A percentile compares a stretch with the other conserved stretches of the same genome.
Evolutionary conservation across 2,888 invertebrate species (phyloP).

Genomic region (Agrotis puta): DNA sequence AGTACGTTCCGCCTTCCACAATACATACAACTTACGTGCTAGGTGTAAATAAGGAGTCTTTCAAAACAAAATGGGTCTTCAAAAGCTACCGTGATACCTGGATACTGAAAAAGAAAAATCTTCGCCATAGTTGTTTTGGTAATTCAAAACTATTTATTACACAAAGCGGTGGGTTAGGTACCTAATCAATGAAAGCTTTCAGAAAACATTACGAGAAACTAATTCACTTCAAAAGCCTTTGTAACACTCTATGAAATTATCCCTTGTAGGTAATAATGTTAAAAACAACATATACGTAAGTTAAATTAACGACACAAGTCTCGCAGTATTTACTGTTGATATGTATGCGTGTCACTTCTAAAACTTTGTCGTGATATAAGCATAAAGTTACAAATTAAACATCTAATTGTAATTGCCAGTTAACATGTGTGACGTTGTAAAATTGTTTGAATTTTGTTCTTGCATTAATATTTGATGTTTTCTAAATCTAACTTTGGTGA

Average conservation of each 20-base stretch:
- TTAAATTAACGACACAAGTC: constrained; percentile 52
- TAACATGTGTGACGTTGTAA: constrained; percentile 39
- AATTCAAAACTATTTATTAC: background rate
- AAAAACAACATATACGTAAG: constrained; percentile 40
- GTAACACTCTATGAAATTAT: constrained; percentile 31
- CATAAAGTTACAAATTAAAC: constrained; percentile 58
- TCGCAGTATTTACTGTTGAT: constrained; percentile 40
- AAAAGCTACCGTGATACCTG: background rate
- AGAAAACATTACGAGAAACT: constrained; percentile 5
- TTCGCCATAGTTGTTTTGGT: background rate
- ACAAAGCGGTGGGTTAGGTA: background rate
- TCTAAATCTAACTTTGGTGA: background rate
- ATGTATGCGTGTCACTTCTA: constrained; percentile 40
- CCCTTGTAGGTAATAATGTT: constrained; percentile 27
- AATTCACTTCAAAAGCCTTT: constrained; percentile 16
- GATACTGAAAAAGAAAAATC: background rate
- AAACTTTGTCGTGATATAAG: constrained; percentile 54
- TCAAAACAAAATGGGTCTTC: background rate
- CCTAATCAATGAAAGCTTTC: background rate
- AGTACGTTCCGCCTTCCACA: constrained; percentile 9
- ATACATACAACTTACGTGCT: constrained; percentile 15
- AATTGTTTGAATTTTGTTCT: constrained; percentile 28
- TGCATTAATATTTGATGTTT: constrained; percentile 18
- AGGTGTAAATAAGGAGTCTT: constrained; percentile 11
- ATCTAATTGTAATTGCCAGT: constrained; percentile 59